Evolutionary conservation across 37 sponge, comb jelly and placozoan genomes (phyloP), one percentile per base, ranked within the genome.

Genomic region (Halisarca cf. caerulea): DNA sequence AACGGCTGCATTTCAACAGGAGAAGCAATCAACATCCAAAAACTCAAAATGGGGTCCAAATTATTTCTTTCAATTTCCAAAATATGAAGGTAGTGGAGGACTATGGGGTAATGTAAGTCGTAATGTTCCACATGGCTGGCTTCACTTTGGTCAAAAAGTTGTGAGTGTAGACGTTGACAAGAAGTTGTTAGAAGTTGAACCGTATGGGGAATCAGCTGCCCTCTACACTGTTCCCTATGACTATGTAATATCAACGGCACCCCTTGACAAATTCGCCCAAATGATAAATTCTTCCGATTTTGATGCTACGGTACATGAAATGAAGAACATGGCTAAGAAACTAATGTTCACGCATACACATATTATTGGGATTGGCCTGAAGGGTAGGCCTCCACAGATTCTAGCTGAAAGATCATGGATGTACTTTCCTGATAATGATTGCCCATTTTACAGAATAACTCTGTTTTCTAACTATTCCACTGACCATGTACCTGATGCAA

Each of bases 371-470:
- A 66, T 88, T 15, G 88, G 88, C 34, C 28, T 88, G 9, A 42
- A 53, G 15, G 88, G 88, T 0, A 64, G 82, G 27, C 47, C 88
- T 43, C 83, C 83, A 14, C 32, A 59, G 4, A 32, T 47, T 34
- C 57, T 88, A 42, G 83, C 53, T 9, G 79, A 77, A 66, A 88
- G 82, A 68, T 83, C 66, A 2, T 88, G 88, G 88, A 88, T 88
- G 4, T 88, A 88, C 38, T 88, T 88, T 59, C 88, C 88, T 34
- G 88, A 88, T 47, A 2, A 27, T n/a, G 88, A 88, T 59, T 27
- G 68, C 5, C 83, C 88, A 35, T 88, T 88, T 55, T 88, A 88
- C 62, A 68, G 88, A 21, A 72, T 82, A 17, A 88, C 88, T 39
- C 66, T 82, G 51, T 88, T 88, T 47, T 88, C 88, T 5, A 73